A percentile compares a stretch with the other conserved stretches of the same genome.
Evolutionary conservation across 2,113 vertebrate species (phyloP).

Genomic region (Myotis yumanensis): DNA sequence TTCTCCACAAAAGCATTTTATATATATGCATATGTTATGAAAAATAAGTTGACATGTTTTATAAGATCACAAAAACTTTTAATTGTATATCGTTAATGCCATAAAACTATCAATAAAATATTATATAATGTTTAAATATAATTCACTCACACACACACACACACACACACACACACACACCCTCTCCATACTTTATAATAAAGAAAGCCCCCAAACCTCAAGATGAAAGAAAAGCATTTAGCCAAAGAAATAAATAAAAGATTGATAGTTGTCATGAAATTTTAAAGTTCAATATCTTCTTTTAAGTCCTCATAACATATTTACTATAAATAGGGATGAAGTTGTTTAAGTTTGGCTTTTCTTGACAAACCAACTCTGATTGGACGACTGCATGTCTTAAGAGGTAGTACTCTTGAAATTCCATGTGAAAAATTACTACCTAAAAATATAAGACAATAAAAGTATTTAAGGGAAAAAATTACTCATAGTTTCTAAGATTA

Average conservation of each 20-base stretch:
- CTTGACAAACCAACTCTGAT: constrained; percentile 94
- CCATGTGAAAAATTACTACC: constrained; percentile 81
- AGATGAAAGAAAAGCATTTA: constrained; percentile 55
- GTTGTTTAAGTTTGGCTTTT: constrained; percentile 88
- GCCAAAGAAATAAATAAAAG: constrained; percentile 59
- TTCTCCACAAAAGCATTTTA: constrained; percentile 9
- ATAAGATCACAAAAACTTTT: constrained; percentile 46
- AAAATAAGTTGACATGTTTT: constrained; percentile 36
- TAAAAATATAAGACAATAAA: constrained; percentile 76
- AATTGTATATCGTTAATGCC: background rate
- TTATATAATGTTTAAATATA: constrained; percentile 34
- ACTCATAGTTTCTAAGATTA: constrained; percentile 6
- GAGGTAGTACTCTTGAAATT: constrained; percentile 88
- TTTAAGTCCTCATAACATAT: constrained; percentile 21
- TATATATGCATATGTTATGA: background rate
- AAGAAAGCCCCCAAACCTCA: constrained; percentile 25
- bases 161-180: background rate
- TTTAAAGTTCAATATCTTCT: constrained; percentile 38
- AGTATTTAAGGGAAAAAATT: constrained; percentile 35
- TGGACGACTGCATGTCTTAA: constrained; percentile 91
- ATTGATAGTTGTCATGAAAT: constrained; percentile 60
- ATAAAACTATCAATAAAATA: constrained; percentile 37
- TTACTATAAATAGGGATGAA: constrained; percentile 91
- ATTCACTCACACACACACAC: background rate
- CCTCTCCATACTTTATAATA: background rate